Evolutionary conservation across 2,797 vertebrate species (phyloP).

Genomic region (Lepilemur ruficaudatus): DNA sequence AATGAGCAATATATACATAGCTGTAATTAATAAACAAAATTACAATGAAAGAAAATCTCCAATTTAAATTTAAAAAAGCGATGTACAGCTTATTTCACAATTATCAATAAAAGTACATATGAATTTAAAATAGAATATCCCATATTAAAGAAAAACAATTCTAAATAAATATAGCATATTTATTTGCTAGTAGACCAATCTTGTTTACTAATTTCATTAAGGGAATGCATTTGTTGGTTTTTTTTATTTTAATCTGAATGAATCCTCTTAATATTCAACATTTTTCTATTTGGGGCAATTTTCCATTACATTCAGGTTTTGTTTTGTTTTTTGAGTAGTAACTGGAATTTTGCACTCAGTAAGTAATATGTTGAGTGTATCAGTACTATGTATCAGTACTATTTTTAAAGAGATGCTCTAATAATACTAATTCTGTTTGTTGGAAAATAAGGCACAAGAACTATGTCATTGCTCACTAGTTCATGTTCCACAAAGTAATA

Average conservation of each 20-base stretch:
- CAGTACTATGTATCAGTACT: neutral
- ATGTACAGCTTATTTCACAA: constrained; percentile 28
- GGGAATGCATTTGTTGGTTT: constrained; percentile 33
- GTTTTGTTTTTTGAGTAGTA: neutral
- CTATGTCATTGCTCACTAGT: neutral
- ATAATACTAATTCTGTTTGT: neutral
- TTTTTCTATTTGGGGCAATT: constrained; percentile 30
- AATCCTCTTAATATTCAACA: neutral
- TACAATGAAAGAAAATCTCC: constrained; percentile 51
- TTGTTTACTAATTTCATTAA: constrained; percentile 64
- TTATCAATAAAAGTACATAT: constrained; percentile 44
- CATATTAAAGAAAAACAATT: constrained; percentile 50
- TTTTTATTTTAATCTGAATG: constrained; percentile 55
- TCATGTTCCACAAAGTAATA: neutral
- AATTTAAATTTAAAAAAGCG: constrained; percentile 60
- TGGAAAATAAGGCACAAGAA: neutral
- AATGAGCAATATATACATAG: neutral
- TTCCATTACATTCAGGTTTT: neutral
- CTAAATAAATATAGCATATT: constrained; percentile 29
- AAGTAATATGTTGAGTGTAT: neutral
- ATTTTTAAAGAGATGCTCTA: neutral
- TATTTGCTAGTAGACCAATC: constrained; percentile 54
- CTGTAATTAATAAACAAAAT: constrained; percentile 65
- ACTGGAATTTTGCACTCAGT: neutral
- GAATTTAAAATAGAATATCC: constrained; percentile 43